phyloP scores from a whole-genome alignment of 2,113 vertebrate genomes.

The Periophthalmodon schlosseri region DNA sequence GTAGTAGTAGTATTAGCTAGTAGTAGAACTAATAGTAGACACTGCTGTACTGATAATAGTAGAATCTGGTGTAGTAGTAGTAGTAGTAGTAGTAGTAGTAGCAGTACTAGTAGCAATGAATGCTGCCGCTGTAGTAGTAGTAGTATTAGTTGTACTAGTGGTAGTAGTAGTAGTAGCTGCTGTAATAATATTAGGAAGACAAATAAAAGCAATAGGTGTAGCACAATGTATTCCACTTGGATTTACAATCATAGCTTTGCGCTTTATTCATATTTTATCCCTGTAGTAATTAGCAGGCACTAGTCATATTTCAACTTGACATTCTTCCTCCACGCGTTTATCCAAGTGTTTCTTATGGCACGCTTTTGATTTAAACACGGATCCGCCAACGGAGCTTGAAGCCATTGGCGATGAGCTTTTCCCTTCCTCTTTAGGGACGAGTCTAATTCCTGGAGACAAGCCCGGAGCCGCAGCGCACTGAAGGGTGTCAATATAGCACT shows the following conservation, averaged over 20 bases:
- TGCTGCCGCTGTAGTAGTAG: too few species aligned
- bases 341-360: background rate
- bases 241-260: background rate
- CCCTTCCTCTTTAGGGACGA: conserved; percentile 52
- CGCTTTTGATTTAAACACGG: conserved; percentile 18
- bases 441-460: conserved; percentile 48
- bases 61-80: too few species aligned
- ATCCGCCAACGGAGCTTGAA: conserved; percentile 61
- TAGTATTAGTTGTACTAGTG: too few species aligned
- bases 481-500: conserved; percentile 77
- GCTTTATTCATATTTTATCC: background rate
- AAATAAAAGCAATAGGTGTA: background rate
- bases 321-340: background rate
- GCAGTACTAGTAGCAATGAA: too few species aligned
- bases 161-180: too few species aligned
- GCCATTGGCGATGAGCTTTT: conserved; percentile 51
- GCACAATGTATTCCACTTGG: background rate
- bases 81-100: too few species aligned
- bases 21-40: too few species aligned
- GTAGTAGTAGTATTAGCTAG: too few species aligned
- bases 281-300: background rate
- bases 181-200: too few species aligned
- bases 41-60: too few species aligned
- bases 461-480: conserved; percentile 66
- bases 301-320: background rate